Base-by-base conservation (phyloP, 2,113 vertebrate genomes). In the Thymallus thymallus region DNA sequence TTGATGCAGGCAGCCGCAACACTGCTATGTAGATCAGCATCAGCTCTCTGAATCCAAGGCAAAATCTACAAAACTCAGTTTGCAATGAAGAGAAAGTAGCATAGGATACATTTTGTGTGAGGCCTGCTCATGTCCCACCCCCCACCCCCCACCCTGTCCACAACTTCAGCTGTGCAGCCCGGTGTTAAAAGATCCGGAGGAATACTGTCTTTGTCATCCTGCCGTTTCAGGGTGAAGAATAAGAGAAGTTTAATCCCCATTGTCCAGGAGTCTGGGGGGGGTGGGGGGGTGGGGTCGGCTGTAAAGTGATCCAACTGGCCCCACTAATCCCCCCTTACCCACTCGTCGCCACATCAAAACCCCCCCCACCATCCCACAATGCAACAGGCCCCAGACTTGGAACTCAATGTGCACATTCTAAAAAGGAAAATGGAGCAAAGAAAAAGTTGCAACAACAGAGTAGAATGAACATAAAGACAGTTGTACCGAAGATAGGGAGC, bases 211-310 rank as follows among this genome's bases (percentile, higher is more conserved):
- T 94, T 94, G 93, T 94, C 92, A 92, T 93, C 87, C 89, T 86
- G 90, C 88, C 86, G 89, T 92, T 93, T 91, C 89, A 86, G 87
- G 89, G 85, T 81, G 85, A 92, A 93, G 93, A 94, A 94, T 93
- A 92, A 92, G 91, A 94, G 91, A 94, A 94, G 92, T 93, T 93
- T 94, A 94, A 94, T 94, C 93, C 92, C 92, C 88, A 94, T 94
- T 94, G 93, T 94, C 92, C 90, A 73, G 45, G 79, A 90, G 88
- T 90, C 89, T 91, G 77, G 79, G 64, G 72, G 73, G 64, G 86
- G 65, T 72, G 80, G 81, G 90, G 90, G 91, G 88, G 90, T 88
- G 89, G 91, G n/a, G n/a, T n/a, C 83, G 91, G 93, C 90, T 92
- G 93, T 93, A 93, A 93, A 85, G 93, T 92, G 93, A 93, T 94